Conservation (phyloP, 2,113 vertebrate genomes). For the Colius striatus region DNA sequence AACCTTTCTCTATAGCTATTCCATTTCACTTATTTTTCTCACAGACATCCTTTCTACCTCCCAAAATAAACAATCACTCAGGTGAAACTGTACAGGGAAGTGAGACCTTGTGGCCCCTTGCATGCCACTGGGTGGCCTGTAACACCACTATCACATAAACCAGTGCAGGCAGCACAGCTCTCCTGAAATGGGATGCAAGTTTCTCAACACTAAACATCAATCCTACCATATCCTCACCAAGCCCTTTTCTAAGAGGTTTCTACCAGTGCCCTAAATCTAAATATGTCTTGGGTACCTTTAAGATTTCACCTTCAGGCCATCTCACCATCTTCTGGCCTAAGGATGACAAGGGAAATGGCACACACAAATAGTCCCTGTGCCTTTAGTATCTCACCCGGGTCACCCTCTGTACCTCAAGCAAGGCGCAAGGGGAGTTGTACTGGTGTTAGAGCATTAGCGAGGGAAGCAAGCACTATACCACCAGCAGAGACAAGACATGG, state of each 20-base stretch:
- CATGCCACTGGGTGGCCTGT: background rate
- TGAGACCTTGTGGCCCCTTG: background rate
- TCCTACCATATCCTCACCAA: background rate
- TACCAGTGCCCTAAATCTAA: background rate
- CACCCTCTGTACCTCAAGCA: background rate
- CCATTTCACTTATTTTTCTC: background rate
- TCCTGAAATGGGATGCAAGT: background rate
- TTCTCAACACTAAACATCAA: background rate
- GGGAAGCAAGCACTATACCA: background rate
- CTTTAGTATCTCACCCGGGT: background rate
- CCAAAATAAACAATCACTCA: background rate
- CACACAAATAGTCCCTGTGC: background rate
- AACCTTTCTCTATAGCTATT: background rate
- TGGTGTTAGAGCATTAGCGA: background rate
- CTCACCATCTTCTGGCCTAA: background rate
- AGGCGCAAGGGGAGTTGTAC: background rate
- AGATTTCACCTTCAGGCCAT: background rate
- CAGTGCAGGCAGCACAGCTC: background rate
- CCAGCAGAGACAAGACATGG: background rate
- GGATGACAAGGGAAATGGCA: background rate
- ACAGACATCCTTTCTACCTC: background rate
- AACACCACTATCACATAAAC: background rate
- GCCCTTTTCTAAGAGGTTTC: background rate
- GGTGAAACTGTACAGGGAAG: background rate
- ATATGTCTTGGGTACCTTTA: background rate